Conservation (phyloP, 53 echinoderm and acorn worm species). For the Temnopleurus reevesii region DNA sequence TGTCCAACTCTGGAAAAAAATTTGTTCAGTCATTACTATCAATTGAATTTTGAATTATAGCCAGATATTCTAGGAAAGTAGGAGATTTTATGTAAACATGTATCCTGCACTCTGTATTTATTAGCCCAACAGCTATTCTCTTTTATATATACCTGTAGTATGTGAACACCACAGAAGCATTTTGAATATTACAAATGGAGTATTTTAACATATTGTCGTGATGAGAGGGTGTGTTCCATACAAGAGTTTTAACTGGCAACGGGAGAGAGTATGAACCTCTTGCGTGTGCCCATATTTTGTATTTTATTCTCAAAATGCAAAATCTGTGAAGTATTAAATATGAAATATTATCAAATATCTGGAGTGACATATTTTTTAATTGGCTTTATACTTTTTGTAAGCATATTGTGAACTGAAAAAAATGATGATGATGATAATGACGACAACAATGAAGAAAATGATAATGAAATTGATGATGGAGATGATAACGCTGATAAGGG, state of each 20-base stretch:
- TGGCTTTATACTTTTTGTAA: background rate
- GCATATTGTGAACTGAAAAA: too few species aligned
- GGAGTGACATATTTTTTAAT: background rate
- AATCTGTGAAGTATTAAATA: conserved; percentile 62
- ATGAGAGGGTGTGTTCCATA: background rate
- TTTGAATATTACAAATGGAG: conserved; percentile 25
- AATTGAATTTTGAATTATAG: background rate
- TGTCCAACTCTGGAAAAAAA: background rate
- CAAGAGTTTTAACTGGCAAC: conserved; percentile 26
- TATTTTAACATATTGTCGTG: conserved; percentile 30
- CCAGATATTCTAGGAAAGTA: background rate
- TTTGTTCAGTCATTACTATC: background rate
- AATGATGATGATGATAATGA: too few species aligned
- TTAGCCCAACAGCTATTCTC: conserved; percentile 20
- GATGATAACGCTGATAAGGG: too few species aligned
- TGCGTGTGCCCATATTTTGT: conserved; percentile 52
- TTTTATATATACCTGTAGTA: conserved; percentile 34
- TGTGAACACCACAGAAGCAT: conserved; percentile 34
- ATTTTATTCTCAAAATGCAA: conserved; percentile 63
- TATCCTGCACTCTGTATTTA: conserved; percentile 26
- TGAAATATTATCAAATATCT: conserved; percentile 52
- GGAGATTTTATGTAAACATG: conserved; percentile 6
- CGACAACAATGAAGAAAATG: too few species aligned
- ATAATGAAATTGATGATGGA: too few species aligned
- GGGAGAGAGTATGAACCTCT: conserved; percentile 16